Evolutionary conservation across 2,888 invertebrate genomes (phyloP), one percentile per base, ranked within the genome.

Genomic region (Chalcosyrphus nemorum): DNA sequence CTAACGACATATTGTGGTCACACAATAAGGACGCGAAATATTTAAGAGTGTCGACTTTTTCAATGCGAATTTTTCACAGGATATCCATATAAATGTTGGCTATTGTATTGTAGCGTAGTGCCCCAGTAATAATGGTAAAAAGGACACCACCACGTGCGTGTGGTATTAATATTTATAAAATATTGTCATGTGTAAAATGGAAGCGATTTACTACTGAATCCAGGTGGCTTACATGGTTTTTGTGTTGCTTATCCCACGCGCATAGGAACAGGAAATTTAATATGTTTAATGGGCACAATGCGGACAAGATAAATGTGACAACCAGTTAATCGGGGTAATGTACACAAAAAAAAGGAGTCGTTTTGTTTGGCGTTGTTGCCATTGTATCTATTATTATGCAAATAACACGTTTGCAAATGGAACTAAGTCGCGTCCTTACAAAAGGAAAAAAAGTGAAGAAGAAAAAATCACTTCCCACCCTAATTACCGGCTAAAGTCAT

Each of bases 131-230:
- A 70, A 76, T 59, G 65, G 70, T 70, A 63, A 66, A 71, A 57
- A 77, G 47, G 72, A 29, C 29, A 66, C 50, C 43, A 59, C 43
- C 78, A 78, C 68, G 68, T 68, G 78, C 54, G 38, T 56, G 52
- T 63, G 68, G 61, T 68, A 68, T 78, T 74, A 78, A 78, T 84
- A 82, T 84, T 84, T 74, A 84, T 84, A 68, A 74, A 61, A 54
- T 74, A 71, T 78, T 78, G 72, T 41, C 41, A 38, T 43, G 50
- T 54, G 54, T 24, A 24, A 66, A 35, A 47, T 52, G 43, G 47
- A 45, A 29, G 54, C 54, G 43, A 27, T 66, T 47, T 57, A 50
- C 43, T 13, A n/a, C 24, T 50, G 38, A 66, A 71, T 72, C 77
- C 78, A 78, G 78, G 63, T 82, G 82, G 82, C 57, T 80, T 80